phyloP scores from a whole-genome alignment of 2,113 vertebrate genomes.

The Marmota monax region DNA sequence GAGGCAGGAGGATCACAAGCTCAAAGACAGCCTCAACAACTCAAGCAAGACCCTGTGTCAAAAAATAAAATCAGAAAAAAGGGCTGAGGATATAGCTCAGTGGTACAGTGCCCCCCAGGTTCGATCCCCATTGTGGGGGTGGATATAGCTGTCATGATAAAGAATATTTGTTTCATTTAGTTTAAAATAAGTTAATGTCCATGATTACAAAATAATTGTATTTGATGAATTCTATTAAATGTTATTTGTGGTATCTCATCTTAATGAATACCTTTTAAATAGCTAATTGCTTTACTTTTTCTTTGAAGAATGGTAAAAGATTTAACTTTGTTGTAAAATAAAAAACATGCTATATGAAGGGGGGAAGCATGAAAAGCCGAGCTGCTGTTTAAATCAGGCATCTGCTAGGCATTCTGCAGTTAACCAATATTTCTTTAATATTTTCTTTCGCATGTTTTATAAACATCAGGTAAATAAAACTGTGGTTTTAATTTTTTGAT shows the following conservation, averaged over 20 bases:
- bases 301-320: not conserved
- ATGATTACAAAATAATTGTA: slow-evolving; percentile 39
- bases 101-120: not conserved
- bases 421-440: not conserved
- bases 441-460: slow-evolving; percentile 50
- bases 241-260: not conserved
- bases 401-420: not conserved
- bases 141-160: not conserved
- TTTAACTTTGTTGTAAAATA: slow-evolving; percentile 40
- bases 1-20: too few species aligned
- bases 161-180: not conserved
- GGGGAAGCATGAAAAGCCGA: not conserved
- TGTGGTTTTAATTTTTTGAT: not conserved
- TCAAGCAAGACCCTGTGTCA: not conserved
- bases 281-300: slow-evolving; percentile 27
- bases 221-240: slow-evolving; percentile 12
- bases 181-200: slow-evolving; percentile 32
- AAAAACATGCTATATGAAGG: not conserved
- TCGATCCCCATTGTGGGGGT: not conserved
- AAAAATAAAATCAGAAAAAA: not conserved
- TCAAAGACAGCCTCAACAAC: too few species aligned
- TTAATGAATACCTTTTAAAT: slow-evolving; percentile 9
- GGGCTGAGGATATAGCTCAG: not conserved
- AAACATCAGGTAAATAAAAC: slow-evolving; percentile 37
- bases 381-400: not conserved